Base-by-base conservation (phyloP, 2,888 invertebrate species). In the Halictus ligatus region DNA sequence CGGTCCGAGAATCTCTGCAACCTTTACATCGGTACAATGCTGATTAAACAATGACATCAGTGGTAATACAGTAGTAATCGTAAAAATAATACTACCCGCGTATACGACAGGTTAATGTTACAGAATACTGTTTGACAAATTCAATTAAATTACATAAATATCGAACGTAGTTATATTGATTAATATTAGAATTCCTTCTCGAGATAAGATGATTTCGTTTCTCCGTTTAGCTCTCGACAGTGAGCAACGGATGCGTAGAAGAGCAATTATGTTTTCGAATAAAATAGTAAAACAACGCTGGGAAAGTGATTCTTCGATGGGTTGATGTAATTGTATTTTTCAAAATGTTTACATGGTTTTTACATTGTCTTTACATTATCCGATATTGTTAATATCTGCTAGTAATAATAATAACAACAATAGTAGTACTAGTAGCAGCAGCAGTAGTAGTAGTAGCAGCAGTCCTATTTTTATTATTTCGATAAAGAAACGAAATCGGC, bases 291-390 rank as follows among this genome's bases (percentile, higher is more conserved):
- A 64, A 15, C 15, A 29, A 64, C 35, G 84, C 67, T 78, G 50
- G 29, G 46, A 18, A 64, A 64, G 5, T 29, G 64, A 29, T 29
- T 64, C 29, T 29, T 64, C 3, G 29, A 64, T 18, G 64, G 29
- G 18, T 64, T 18, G 64, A 29, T 64, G 64, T 64, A 29, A 29
- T 29, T 64, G 64, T 64, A 64, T 64, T 64, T 64, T 64, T 64
- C 64, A 18, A 74, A 48, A 64, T 64, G 64, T 64, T 64, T 64
- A 64, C 64, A 64, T 29, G 29, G 29, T 35, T 29, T 64, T 64
- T 64, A 64, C 64, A 64, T 35, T 64, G 18, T 29, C 64, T 35
- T 64, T 35, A 64, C 35, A 64, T 64, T 29, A 64, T 64, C 35
- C 58, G 29, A 40, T 75, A 40, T 43, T 40, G 58, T 75, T 50